phyloP scores from a whole-genome alignment of 1,140 invertebrate species.

The Triops longicaudatus region DNA sequence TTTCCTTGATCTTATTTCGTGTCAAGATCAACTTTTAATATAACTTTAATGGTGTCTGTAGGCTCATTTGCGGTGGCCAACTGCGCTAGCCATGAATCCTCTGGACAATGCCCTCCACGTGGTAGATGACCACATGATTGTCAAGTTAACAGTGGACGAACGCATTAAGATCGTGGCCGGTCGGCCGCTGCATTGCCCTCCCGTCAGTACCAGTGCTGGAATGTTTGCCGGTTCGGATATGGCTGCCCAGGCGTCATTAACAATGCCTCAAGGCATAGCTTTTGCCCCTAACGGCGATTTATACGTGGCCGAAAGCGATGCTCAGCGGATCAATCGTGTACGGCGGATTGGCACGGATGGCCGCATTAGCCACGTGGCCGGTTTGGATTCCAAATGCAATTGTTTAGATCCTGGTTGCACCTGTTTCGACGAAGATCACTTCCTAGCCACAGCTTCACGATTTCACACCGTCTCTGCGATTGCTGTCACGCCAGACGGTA shows the following conservation, averaged over 20 bases:
- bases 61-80: slow-evolving; percentile 91
- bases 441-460: slow-evolving; percentile 79
- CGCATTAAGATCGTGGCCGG: slow-evolving; percentile 78
- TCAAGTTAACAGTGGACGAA: slow-evolving; percentile 73
- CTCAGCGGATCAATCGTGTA: slow-evolving; percentile 84
- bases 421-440: slow-evolving; percentile 85
- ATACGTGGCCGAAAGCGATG: slow-evolving; percentile 90
- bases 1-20: no score
- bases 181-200: slow-evolving; percentile 71
- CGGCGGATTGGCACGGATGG: slow-evolving; percentile 85
- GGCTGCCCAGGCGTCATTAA: slow-evolving; percentile 77
- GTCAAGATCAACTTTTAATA: no score
- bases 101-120: slow-evolving; percentile 89
- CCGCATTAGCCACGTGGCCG: slow-evolving; percentile 81
- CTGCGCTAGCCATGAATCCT: slow-evolving; percentile 82
- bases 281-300: slow-evolving; percentile 91
- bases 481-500: slow-evolving; percentile 84
- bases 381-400: slow-evolving; percentile 89
- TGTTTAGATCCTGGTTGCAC: slow-evolving; percentile 82
- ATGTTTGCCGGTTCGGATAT: slow-evolving; percentile 49
- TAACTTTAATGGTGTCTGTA: slow-evolving; percentile 30
- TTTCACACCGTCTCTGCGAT: slow-evolving; percentile 91
- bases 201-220: slow-evolving; percentile 38
- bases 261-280: slow-evolving; percentile 86
- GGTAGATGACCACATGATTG: slow-evolving; percentile 85